Percentiles rank a stretch among this genome's conserved stretches.
phyloP scores from a whole-genome alignment of 1,140 invertebrate genomes.

The Eciton burchellii region DNA sequence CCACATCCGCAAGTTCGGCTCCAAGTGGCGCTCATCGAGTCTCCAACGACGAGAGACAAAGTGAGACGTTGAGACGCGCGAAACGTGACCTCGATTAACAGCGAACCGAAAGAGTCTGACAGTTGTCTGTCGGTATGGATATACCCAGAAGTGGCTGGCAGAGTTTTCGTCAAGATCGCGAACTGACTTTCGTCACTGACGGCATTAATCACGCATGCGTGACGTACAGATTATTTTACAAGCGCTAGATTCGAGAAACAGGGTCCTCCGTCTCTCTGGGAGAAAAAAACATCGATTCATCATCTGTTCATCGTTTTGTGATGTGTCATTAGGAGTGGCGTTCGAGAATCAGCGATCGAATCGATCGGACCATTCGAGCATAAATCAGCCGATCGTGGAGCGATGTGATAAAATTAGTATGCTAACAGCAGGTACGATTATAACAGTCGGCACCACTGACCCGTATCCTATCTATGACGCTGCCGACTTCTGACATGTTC shows the following conservation, averaged over 20 bases:
- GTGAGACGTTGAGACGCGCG: background rate
- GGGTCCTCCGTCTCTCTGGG: background rate
- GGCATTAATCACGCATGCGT: constrained; percentile 14
- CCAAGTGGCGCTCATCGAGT: too few relatives aligned
- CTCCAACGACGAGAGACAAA: background rate
- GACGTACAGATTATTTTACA: constrained; percentile 30
- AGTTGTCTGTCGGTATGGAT: background rate
- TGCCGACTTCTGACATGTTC: constrained; percentile 37
- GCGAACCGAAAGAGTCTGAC: background rate
- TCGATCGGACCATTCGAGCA: constrained; percentile 3
- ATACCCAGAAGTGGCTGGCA: background rate
- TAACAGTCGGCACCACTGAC: constrained; percentile 63
- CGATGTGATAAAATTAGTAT: constrained; percentile 63
- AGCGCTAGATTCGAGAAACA: constrained; percentile 21
- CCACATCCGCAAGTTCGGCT: too few relatives aligned
- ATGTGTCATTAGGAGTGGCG: constrained; percentile 26
- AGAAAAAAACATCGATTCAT: constrained; percentile 40
- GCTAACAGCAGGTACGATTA: constrained; percentile 55
- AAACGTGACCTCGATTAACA: constrained; percentile 2
- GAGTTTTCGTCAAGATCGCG: constrained; percentile 13
- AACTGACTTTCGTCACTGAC: background rate
- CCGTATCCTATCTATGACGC: constrained; percentile 46
- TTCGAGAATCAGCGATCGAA: constrained; percentile 8
- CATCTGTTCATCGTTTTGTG: constrained; percentile 30
- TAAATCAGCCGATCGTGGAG: constrained; percentile 35